Evolutionary conservation across 2,888 invertebrate genomes (phyloP).

Genomic region (Phania funesta): DNA sequence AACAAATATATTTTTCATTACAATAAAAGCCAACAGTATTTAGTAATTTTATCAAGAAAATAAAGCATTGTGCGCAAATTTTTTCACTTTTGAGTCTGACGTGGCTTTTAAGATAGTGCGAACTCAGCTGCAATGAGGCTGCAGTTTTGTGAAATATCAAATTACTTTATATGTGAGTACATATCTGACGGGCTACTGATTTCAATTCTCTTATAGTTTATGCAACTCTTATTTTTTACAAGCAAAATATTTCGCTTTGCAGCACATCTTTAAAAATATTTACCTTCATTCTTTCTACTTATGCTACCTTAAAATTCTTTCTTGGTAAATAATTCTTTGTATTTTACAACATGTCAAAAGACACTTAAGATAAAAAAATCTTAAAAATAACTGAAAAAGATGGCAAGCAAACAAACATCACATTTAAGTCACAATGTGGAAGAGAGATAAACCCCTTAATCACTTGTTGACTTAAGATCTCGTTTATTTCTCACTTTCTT

Average conservation of each 20-base stretch:
- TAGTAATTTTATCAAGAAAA: too few species aligned
- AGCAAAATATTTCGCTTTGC: conserved; percentile 11
- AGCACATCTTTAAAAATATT: neutral
- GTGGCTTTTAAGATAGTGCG: too few species aligned
- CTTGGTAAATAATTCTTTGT: conserved; percentile 7
- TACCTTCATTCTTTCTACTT: conserved; percentile 11
- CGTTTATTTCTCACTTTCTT: conserved; percentile 43
- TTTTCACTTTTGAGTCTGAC: too few species aligned
- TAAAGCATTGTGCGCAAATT: too few species aligned
- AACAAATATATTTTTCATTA: too few species aligned
- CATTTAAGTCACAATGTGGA: conserved; percentile 29
- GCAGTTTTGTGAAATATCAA: too few species aligned
- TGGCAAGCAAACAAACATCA: conserved; percentile 29
- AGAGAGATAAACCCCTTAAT: conserved; percentile 38
- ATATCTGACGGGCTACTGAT: too few species aligned
- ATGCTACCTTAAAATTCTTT: neutral
- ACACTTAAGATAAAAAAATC: conserved; percentile 2
- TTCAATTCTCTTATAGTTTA: too few species aligned
- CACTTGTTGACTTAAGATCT: conserved; percentile 57
- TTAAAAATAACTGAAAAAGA: too few species aligned
- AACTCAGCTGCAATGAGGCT: too few species aligned
- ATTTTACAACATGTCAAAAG: neutral
- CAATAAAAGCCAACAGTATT: too few species aligned
- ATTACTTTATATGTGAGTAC: too few species aligned
- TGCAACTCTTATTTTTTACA: neutral